phyloP scores from a whole-genome alignment of 1,140 invertebrate species.

The Monochamus saltuarius region DNA sequence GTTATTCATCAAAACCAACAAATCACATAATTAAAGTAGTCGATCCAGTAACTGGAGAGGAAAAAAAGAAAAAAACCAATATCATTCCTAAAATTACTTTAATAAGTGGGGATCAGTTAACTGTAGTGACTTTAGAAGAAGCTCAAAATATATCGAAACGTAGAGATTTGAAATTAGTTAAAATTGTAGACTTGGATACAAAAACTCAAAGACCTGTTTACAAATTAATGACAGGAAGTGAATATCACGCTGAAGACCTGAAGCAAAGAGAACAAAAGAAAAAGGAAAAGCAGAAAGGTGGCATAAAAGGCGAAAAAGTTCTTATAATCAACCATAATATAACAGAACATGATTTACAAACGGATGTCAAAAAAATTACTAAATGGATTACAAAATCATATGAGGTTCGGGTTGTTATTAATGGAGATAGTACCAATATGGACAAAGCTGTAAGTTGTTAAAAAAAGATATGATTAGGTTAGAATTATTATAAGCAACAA shows the following conservation, averaged over 20 bases:
- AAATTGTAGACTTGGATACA: slow-evolving; percentile 62
- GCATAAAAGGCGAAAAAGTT: slow-evolving; percentile 59
- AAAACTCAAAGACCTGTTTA: slow-evolving; percentile 64
- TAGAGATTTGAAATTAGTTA: slow-evolving; percentile 64
- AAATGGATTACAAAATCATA: slow-evolving; percentile 64
- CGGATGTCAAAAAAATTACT: slow-evolving; percentile 61
- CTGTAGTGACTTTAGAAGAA: slow-evolving; percentile 52
- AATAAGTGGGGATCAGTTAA: slow-evolving; percentile 37
- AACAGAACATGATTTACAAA: slow-evolving; percentile 63
- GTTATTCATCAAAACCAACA: slow-evolving; percentile 5
- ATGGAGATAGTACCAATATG: slow-evolving; percentile 52
- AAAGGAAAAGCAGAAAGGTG: slow-evolving; percentile 34
- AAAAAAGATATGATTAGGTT: neutral
- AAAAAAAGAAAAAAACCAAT: slow-evolving; percentile 40
- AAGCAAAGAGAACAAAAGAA: slow-evolving; percentile 48
- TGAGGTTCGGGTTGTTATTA: slow-evolving; percentile 62
- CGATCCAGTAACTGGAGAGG: slow-evolving; percentile 19
- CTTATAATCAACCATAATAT: slow-evolving; percentile 62
- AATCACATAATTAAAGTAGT: neutral
- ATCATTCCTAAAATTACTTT: slow-evolving; percentile 48
- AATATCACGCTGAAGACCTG: slow-evolving; percentile 47
- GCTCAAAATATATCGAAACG: slow-evolving; percentile 63
- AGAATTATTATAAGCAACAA: neutral
- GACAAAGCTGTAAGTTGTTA: slow-evolving; percentile 54
- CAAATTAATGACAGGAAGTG: slow-evolving; percentile 55